A percentile compares a stretch with the other conserved stretches of the same genome.
These are phyloP conservation scores for Limnodromus scolopaceus DNA, from an alignment of 2,797 vertebrate genomes.

Conservation along the genomic window DNA sequence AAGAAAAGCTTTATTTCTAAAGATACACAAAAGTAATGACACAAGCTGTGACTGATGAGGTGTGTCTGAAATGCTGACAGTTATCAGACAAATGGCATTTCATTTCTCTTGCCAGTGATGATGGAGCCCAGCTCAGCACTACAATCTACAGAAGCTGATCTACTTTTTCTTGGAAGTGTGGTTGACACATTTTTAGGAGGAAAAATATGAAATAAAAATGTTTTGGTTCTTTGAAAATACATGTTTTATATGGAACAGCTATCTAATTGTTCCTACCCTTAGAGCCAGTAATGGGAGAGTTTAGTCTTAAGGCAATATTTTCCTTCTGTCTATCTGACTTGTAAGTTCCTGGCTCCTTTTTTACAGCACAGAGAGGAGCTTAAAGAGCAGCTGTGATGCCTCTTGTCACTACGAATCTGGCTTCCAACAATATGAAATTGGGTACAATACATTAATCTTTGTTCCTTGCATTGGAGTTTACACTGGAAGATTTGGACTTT, in stretches of 20 bases:
- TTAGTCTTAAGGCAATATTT: not conserved
- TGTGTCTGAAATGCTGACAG: slow-evolving; percentile 51
- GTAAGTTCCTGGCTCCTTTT: not conserved
- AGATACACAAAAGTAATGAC: slow-evolving; percentile 49
- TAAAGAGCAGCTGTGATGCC: not conserved
- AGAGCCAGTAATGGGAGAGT: not conserved
- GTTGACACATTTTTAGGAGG: not conserved
- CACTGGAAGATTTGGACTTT: not conserved
- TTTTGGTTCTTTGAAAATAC: not conserved
- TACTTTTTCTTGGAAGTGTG: not conserved
- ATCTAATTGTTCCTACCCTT: not conserved
- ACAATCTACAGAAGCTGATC: not conserved
- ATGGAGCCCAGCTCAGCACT: slow-evolving; percentile 1
- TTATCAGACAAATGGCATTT: slow-evolving; percentile 53
- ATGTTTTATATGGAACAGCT: not conserved
- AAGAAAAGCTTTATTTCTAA: slow-evolving; percentile 37
- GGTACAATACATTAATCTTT: not conserved
- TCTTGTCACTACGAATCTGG: not conserved
- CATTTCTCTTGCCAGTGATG: not conserved
- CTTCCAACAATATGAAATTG: not conserved
- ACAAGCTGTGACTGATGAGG: slow-evolving; percentile 33
- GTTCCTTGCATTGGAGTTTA: not conserved
- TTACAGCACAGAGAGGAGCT: not conserved
- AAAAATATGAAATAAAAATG: not conserved
- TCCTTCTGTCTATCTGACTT: not conserved